Base-by-base conservation (phyloP, 2,888 invertebrate genomes). In the Heliconius charithonia region DNA sequence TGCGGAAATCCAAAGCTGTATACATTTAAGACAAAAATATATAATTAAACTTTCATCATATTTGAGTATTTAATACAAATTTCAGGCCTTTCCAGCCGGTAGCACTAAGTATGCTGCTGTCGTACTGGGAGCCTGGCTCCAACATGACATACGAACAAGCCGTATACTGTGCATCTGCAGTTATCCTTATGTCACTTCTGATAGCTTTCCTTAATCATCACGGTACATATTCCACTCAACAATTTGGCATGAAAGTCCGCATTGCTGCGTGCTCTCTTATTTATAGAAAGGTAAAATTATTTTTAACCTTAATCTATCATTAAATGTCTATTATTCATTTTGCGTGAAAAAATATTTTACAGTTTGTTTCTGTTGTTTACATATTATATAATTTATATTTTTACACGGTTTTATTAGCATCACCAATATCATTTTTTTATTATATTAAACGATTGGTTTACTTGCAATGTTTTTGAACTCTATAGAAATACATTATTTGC, bases 231-330 rank as follows among this genome's bases (percentile, higher is more conserved):
- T 95, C 95, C 77, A 96, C 96, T 10, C 97, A 96, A 85, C 97
- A 97, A 86, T 96, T 97, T 70, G 98, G 98, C 45, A 97, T 98
- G 96, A 96, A 96, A 91, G 96, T 98, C 76, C 95, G 98, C 83
- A 96, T 98, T 1, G 97, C 98, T 0, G 97, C 97, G 75, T 98
- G 98, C 87, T 97, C 98, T 4, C 93, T 98, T 22, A 96, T 98
- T 78, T 98, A 98, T 87, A 96, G 97, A 93, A 98, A 98, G 96
- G 98, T 98, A 90, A n/a, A 41, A 63, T 37, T 0, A 25, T 19
- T 10, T 63, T 29, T 65, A 12, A 32, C 1, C 66, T 1, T 45
- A 22, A 66, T 19, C 7, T 45, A 45, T 45, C 16, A 16, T 45
- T 45, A 16, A 45, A 4, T 41, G 45, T 16, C 16, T 51, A 51